Percentiles rank a stretch among this genome's conserved stretches.
Evolutionary conservation across 2,888 invertebrate genomes (phyloP).

Genomic region (Caenorhabditis virilis): DNA sequence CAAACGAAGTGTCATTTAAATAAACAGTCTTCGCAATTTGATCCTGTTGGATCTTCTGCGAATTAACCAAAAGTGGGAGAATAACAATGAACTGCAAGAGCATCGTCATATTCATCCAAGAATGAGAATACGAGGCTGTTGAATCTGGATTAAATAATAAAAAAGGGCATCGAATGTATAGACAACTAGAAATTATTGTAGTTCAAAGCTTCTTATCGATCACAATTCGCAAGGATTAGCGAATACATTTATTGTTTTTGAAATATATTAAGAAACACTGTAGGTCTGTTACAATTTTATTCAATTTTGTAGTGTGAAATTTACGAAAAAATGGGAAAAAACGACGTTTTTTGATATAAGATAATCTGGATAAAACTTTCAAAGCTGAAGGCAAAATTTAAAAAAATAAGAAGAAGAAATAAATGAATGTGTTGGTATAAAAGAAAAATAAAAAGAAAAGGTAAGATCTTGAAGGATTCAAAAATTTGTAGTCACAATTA

Average conservation of each 20-base stretch:
- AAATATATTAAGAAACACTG: conserved; percentile 2
- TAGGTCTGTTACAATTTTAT: conserved; percentile 1
- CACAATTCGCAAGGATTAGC: conserved; percentile 1
- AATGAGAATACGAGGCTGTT: too few relatives aligned
- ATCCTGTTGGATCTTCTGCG: conserved; percentile 11
- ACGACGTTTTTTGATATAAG: too few relatives aligned
- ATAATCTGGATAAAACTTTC: too few relatives aligned
- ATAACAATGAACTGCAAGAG: neutral
- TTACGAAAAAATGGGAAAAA: conserved; percentile 12
- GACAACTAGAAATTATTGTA: neutral
- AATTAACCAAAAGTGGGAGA: neutral
- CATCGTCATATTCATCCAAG: too few relatives aligned
- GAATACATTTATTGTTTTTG: neutral
- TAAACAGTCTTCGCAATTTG: conserved; percentile 24
- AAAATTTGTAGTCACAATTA: too few relatives aligned
- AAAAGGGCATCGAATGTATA: neutral
- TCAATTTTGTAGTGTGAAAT: conserved; percentile 7
- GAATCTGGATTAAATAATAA: neutral
- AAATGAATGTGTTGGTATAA: too few relatives aligned
- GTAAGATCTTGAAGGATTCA: conserved; percentile 20
- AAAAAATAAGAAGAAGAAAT: conserved; percentile 18
- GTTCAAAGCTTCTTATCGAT: conserved; percentile 7
- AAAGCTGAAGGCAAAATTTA: conserved; percentile 9
- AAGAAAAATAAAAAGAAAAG: conserved; percentile 5
- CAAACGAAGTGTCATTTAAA: conserved; percentile 28